Conservation (phyloP, 2,797 vertebrate genomes). For the Onychomys arenicola region DNA sequence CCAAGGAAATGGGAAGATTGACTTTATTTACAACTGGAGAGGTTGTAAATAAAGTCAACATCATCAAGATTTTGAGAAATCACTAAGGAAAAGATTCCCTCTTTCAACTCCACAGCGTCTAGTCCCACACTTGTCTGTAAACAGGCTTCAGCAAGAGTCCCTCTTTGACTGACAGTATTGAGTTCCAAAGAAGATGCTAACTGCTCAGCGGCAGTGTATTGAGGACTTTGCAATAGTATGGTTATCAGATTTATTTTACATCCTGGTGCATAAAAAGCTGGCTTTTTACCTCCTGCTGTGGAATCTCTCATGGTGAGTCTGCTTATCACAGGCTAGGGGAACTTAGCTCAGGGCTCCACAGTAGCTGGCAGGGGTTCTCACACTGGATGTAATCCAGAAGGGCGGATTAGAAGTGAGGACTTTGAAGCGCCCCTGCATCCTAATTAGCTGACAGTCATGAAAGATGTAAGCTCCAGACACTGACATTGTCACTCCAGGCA, state of each 20-base stretch:
- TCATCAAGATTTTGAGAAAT: background rate
- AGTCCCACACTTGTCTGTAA: background rate
- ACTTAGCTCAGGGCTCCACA: constrained; percentile 79
- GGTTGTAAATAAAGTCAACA: background rate
- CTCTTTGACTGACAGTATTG: constrained; percentile 34
- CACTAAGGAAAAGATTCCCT: background rate
- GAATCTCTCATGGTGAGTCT: constrained; percentile 52
- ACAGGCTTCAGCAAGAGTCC: background rate
- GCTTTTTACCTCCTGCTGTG: constrained; percentile 27
- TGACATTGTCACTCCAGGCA: constrained; percentile 88
- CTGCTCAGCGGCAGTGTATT: constrained; percentile 38
- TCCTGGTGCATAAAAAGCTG: constrained; percentile 60
- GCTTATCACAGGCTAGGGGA: constrained; percentile 65
- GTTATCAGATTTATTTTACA: constrained; percentile 78
- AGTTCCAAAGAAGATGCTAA: constrained; percentile 56
- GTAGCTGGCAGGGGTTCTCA: constrained; percentile 86
- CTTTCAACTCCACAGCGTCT: background rate
- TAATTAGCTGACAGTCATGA: constrained; percentile 91
- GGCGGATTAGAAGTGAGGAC: constrained; percentile 88
- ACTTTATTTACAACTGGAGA: background rate
- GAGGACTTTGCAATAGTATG: background rate
- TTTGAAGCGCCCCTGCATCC: constrained; percentile 89
- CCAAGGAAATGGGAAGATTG: accelerated
- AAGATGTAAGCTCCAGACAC: constrained; percentile 89
- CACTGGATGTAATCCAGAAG: constrained; percentile 88